Evolutionary conservation across 92 coral and sea anemone species (phyloP).

Genomic region (Palythoa heliodiscus): DNA sequence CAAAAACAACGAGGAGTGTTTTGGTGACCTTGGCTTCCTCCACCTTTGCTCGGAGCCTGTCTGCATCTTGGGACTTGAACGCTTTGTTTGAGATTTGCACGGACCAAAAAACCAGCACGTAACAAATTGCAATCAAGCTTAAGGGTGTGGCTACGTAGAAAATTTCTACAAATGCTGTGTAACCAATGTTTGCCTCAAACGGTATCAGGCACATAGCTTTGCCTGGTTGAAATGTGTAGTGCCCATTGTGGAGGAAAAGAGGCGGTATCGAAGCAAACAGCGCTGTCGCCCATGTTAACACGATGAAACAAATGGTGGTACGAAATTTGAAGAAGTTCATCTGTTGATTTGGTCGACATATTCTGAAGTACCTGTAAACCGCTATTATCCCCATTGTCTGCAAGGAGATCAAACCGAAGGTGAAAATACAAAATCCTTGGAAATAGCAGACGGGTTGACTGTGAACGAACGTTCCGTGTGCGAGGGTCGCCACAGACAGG

Average conservation of each 20-base stretch:
- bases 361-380: constrained; percentile 64
- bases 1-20: constrained; percentile 70
- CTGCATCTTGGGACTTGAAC: constrained; percentile 43
- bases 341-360: constrained; percentile 57
- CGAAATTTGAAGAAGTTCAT: constrained; percentile 47
- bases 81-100: constrained; percentile 60
- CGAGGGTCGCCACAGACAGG: constrained; percentile 54
- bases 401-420: constrained; percentile 62
- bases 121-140: constrained; percentile 54
- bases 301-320: constrained; percentile 36
- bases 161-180: constrained; percentile 59
- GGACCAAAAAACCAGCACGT: constrained; percentile 55
- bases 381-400: constrained; percentile 74
- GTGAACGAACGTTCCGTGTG: constrained; percentile 55
- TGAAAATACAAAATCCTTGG: constrained; percentile 66
- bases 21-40: constrained; percentile 85
- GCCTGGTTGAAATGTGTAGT: constrained; percentile 79
- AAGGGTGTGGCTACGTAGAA: constrained; percentile 57
- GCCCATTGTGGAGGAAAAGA: constrained; percentile 47
- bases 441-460: constrained; percentile 55
- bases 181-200: constrained; percentile 66
- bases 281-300: constrained; percentile 52
- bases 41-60: constrained; percentile 66
- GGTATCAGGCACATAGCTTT: constrained; percentile 81
- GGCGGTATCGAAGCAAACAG: constrained; percentile 66